Evolutionary conservation across 1,140 invertebrate genomes (phyloP), one percentile per base, ranked within the genome.

Genomic region (Drosophila seguyi): DNA sequence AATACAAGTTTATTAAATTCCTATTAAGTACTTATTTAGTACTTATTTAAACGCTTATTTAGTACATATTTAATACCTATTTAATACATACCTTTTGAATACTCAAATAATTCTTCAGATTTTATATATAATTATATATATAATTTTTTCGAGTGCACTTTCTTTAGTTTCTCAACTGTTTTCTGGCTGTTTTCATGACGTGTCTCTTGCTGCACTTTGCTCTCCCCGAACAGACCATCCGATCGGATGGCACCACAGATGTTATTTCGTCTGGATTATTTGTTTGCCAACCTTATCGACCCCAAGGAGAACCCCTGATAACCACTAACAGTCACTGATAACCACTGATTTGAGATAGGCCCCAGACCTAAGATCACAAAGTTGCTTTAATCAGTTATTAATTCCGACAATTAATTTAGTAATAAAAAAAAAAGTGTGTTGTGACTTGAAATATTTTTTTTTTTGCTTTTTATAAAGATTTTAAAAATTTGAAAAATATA

Each of bases 231-330:
- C 66, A 38, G 61, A 41, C 66, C 66, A 69, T 48, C 61, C 66
- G 61, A 69, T 69, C 61, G 16, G 55, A 48, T 10, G 53, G 52
- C 27, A 44, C 66, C 53, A 52, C 66, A 69, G 66, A 69, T 69
- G 66, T 69, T 68, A 8, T n/a, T 66, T 25, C 11, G 22, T 52
- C 59, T 61, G 31, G 45, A 14, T 52, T 16, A 31, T 50, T 61
- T 61, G 59, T 52, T 61, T 61, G 59, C 59, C 45, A 52, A 50
- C 36, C 66, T 52, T 69, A 69, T 69, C 66, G 47, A 36, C 10
- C 31, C 38, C 45, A 14, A 0, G 13, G 34, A 45, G 48, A 52
- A 20, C 8, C 34, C 18, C 4, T 52, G 66, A 69, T 69, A 66
- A 53, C 36, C 27, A 34, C 3, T 11, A 0, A 10, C 11, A 31